Evolutionary conservation across 2,888 invertebrate genomes (phyloP).

Genomic region (Hydrotaea diabolus): DNA sequence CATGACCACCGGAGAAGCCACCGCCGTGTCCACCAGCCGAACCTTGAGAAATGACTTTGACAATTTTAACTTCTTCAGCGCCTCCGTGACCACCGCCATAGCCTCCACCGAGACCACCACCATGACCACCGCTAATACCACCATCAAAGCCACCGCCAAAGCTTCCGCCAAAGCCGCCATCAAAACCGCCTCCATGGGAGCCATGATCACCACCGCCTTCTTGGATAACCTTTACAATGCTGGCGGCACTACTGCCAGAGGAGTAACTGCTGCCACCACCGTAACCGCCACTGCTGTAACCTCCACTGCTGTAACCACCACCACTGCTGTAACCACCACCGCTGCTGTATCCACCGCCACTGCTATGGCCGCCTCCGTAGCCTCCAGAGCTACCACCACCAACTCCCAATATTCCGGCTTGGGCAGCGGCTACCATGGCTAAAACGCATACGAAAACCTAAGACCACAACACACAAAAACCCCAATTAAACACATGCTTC

Average conservation of each 20-base stretch:
- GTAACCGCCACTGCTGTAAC: constrained; percentile 14
- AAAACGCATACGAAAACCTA: constrained; percentile 73
- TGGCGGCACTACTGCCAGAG: constrained; percentile 36
- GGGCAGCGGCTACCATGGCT: constrained; percentile 70
- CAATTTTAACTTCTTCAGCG: constrained; percentile 57
- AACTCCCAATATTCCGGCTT: constrained; percentile 71
- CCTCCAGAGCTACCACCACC: constrained; percentile 43
- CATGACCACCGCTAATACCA: constrained; percentile 41
- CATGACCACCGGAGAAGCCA: constrained; percentile 37
- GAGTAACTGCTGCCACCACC: constrained; percentile 27
- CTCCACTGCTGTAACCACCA: constrained; percentile 3
- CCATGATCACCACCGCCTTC: constrained; percentile 27
- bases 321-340: not conserved
- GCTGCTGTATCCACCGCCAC: constrained; percentile 22
- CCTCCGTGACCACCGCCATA: constrained; percentile 45
- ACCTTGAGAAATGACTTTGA: constrained; percentile 54
- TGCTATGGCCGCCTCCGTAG: constrained; percentile 24
- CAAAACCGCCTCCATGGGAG: too few species aligned
- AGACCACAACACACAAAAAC: not conserved
- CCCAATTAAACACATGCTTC: not conserved
- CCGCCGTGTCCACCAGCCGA: constrained; percentile 45
- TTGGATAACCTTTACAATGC: constrained; percentile 15
- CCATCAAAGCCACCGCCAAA: constrained; percentile 41
- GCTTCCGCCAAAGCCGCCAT: constrained; percentile 37
- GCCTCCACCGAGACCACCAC: constrained; percentile 46